Evolutionary conservation across 2,797 vertebrate genomes (phyloP), one percentile per base, ranked within the genome.

Genomic region (Strix occidentalis): DNA sequence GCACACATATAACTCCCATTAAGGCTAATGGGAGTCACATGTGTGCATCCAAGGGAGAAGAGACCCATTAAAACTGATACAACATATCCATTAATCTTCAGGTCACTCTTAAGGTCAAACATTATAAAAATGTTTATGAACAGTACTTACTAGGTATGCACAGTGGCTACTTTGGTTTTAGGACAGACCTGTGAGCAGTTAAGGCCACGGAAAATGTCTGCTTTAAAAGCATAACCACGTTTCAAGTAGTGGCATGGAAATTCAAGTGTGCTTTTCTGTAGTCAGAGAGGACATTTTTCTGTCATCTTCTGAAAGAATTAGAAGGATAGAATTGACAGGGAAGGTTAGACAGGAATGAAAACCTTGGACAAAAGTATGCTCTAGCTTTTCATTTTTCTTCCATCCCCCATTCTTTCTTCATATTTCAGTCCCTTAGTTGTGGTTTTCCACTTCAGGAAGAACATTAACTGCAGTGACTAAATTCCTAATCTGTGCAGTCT

Each of bases 41-140:
- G 90, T 92, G 89, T 79, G 90, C 89, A 97, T 93, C 93, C 93
- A 95, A 95, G 83, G 74, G 78, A 86, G 78, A 97, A 96, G 77
- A 91, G 95, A 69, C 75, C 94, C 96, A 97, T 97, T 97, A 97
- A 96, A 95, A 94, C 63, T 37, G 84, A 92, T 90, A 96, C 90
- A 96, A 94, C 92, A 86, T 79, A 95, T 90, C 90, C 94, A 94
- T 96, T 96, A 96, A 96, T 97, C 95, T 93, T 96, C 94, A 72
- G 94, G 95, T 97, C 95, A 93, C 65, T 92, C 76, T 89, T 95
- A 92, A 95, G 94, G 96, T 97, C 95, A 97, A 96, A 93, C 91
- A 93, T 92, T 97, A 92, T 89, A 95, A 97, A 97, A 96, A 92
- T 97, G 91, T 96, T 97, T 96, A 97, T 93, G 93, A 97, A 94